Percentiles rank a stretch among this genome's conserved stretches.
These are phyloP conservation scores for Callospermophilus lateralis DNA, from an alignment of 2,113 vertebrate species.

Conservation along the genomic window DNA sequence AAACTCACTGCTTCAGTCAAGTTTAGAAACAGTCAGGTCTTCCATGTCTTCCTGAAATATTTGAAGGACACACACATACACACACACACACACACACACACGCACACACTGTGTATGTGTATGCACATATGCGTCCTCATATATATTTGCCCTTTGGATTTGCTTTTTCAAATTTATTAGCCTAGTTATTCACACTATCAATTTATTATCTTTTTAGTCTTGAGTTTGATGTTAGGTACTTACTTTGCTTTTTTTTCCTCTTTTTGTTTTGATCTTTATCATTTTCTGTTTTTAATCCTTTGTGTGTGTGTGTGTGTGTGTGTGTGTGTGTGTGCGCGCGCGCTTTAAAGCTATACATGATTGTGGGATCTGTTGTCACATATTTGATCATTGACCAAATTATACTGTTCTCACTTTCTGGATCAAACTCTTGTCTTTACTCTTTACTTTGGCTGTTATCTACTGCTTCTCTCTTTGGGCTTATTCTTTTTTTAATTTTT, in stretches of 20 bases:
- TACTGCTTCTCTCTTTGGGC: not conserved
- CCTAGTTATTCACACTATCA: not conserved
- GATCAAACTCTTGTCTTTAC: not conserved
- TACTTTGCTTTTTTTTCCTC: not conserved
- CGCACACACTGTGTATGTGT: not conserved
- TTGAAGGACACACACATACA: not conserved
- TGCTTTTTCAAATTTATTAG: not conserved
- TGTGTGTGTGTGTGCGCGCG: no score
- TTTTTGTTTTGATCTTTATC: not conserved
- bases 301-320: no score
- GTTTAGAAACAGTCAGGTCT: not conserved
- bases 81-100: not conserved
- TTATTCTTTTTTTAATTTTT: not conserved
- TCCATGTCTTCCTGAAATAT: not conserved
- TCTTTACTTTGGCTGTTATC: not conserved
- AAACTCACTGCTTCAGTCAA: not conserved
- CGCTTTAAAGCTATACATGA: no score
- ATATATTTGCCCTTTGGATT: not conserved
- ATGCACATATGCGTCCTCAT: no score
- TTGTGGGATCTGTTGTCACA: no score
- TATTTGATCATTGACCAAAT: no score
- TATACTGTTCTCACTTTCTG: not conserved
- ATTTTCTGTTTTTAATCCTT: not conserved
- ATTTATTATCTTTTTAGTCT: not conserved
- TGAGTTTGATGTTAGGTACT: not conserved